A percentile compares a stretch with the other conserved stretches of the same genome.
phyloP scores from a whole-genome alignment of 2,888 invertebrate species.

The Lasioglossum villosulum region DNA sequence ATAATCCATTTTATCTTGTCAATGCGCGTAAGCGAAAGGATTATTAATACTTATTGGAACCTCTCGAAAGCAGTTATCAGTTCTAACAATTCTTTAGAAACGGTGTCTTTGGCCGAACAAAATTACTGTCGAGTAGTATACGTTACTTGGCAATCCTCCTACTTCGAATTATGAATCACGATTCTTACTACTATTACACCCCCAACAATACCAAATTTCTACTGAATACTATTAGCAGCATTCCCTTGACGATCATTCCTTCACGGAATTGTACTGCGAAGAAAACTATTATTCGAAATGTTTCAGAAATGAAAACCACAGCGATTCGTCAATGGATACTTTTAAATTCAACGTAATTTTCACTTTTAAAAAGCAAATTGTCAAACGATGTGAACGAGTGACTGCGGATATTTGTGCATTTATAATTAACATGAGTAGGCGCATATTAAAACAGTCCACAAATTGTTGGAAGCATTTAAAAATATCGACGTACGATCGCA shows the following conservation, averaged over 20 bases:
- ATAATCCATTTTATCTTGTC: not conserved
- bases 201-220: not conserved
- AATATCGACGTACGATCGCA: not conserved
- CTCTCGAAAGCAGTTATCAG: constrained; percentile 6
- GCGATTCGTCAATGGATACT: not conserved
- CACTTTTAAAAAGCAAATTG: not conserved
- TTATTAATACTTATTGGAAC: not conserved
- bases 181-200: not conserved
- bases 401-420: not conserved
- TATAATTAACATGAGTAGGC: not conserved
- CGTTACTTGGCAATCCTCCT: constrained; percentile 6
- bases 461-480: not conserved
- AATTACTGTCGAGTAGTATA: not conserved
- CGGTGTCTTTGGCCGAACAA: not conserved
- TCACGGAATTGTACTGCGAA: not conserved
- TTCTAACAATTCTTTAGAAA: constrained; percentile 7
- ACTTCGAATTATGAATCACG: not conserved
- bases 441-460: not conserved
- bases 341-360: not conserved
- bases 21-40: not conserved
- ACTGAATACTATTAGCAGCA: not conserved
- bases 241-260: not conserved
- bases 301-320: not conserved
- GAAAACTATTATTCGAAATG: not conserved
- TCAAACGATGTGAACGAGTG: not conserved